Percentiles rank a stretch among this genome's conserved stretches.
Evolutionary conservation across 2,797 vertebrate genomes (phyloP).

Genomic region (Rhabdophis nuchalis): DNA sequence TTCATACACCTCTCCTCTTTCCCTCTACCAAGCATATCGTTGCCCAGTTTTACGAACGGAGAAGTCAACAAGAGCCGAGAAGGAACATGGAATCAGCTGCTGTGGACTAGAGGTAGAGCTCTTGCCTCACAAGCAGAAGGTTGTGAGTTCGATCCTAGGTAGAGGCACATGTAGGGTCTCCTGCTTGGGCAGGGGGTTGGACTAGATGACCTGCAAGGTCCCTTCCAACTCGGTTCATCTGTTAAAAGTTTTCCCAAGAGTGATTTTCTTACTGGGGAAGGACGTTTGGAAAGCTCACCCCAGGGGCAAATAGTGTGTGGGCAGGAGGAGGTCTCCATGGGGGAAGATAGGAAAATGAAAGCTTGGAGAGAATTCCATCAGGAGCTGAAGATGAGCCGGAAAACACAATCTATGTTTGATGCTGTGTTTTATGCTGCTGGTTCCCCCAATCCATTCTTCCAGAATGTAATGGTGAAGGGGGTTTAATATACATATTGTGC

Average conservation of each 20-base stretch:
- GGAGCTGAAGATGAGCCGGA: constrained; percentile 36
- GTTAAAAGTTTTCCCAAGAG: neutral
- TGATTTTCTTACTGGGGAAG: neutral
- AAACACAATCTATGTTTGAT: constrained; percentile 57
- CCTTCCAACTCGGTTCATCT: too few species aligned
- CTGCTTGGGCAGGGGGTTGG: too few species aligned
- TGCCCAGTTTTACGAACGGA: neutral
- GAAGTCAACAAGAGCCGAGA: constrained; percentile 22
- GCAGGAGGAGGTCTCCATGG: neutral
- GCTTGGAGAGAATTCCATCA: neutral
- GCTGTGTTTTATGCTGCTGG: constrained; percentile 34
- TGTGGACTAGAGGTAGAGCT: too few species aligned
- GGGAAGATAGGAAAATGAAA: neutral
- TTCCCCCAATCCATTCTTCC: constrained; percentile 10
- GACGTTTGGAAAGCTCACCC: neutral
- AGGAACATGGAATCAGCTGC: neutral
- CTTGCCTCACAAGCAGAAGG: too few species aligned
- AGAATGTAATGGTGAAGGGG: neutral
- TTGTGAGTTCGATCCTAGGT: too few species aligned
- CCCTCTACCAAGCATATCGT: constrained; percentile 62
- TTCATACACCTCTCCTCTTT: neutral
- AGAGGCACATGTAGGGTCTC: too few species aligned
- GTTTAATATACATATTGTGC: neutral
- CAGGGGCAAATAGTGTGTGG: neutral
- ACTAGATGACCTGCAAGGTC: too few species aligned